Base-by-base conservation (phyloP, 2,797 vertebrate species). In the Microcaecilia unicolor region DNA sequence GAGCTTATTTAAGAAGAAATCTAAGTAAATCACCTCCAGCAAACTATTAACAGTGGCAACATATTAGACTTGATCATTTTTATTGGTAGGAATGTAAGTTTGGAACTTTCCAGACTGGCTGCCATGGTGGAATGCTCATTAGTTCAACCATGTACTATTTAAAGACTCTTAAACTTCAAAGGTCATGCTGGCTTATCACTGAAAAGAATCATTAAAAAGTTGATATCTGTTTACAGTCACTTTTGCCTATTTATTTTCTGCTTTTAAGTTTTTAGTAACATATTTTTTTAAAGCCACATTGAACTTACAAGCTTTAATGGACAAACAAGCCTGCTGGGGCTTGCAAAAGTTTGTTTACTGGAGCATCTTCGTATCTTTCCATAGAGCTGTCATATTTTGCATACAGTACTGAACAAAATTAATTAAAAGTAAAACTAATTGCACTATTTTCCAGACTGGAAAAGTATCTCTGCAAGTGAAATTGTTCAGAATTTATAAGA, bases 1-100 rank as follows among this genome's bases (percentile, higher is more conserved):
- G 85, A 94, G 77, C 67, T 80, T 98, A 70, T 96, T 99, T 73
- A 99, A 92, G 77, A 99, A 98, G 80, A 99, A 91, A 48, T 76
- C 61, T 23, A 85, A 85, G 55, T 85, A 77, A 81, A 39, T 34
- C 41, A 35, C 39, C 37, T 50, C 58, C 37, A 64, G 55, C 51
- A 55, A 51, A 55, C 29, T 18, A 28, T 22, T 41, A 40, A 49
- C 24, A 16, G 51, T 44, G 54, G 60, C 44, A 37, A 61, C 52
- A 31, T n/a, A n/a, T 25, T 51, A 42, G 57, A 57, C 67, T 61
- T 57, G 18, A 14, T 39, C 31, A 47, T 46, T 39, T 56, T 48
- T 62, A 52, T 66, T 73, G 77, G 73, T 79, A 70, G 72, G 86
- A 92, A 91, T 88, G 85, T 90, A 85, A 84, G 80, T 65, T 80